Percentiles rank a stretch among this genome's conserved stretches.
phyloP scores from a whole-genome alignment of 2,797 vertebrate species.

The Argya squamiceps region DNA sequence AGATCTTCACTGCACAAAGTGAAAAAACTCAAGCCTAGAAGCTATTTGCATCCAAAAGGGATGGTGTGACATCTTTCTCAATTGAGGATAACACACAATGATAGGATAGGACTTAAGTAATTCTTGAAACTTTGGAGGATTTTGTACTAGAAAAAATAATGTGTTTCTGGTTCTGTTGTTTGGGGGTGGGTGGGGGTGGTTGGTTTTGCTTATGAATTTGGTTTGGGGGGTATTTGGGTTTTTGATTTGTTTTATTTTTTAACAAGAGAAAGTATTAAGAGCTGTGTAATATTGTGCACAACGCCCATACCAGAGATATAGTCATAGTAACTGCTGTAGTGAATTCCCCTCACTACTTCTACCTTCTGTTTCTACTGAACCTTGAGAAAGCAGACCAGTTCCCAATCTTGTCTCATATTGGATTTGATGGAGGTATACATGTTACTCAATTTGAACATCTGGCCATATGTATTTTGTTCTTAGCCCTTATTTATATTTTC shows the following conservation, averaged over 20 bases:
- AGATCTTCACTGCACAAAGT: not conserved
- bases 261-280: not conserved
- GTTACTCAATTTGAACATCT: not conserved
- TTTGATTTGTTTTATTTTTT: not conserved
- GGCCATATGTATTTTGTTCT: not conserved
- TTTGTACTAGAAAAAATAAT: not conserved
- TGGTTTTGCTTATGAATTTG: not conserved
- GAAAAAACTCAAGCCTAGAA: not conserved
- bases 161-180: not conserved
- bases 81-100: not conserved
- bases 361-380: not conserved
- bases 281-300: not conserved
- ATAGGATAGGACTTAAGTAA: not conserved
- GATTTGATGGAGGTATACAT: not conserved
- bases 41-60: not conserved
- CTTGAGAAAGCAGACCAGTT: not conserved
- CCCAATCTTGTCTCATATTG: accelerated
- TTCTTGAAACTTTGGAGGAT: not conserved
- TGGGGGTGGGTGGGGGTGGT: accelerated
- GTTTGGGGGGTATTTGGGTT: not conserved
- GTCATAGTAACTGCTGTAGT: not conserved
- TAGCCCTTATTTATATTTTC: not conserved
- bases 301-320: not conserved
- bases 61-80: not conserved
- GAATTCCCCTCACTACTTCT: not conserved